Percentiles rank a stretch among this genome's conserved stretches.
phyloP scores from a whole-genome alignment of 2,888 invertebrate genomes.

The Rhingia rostrata region DNA sequence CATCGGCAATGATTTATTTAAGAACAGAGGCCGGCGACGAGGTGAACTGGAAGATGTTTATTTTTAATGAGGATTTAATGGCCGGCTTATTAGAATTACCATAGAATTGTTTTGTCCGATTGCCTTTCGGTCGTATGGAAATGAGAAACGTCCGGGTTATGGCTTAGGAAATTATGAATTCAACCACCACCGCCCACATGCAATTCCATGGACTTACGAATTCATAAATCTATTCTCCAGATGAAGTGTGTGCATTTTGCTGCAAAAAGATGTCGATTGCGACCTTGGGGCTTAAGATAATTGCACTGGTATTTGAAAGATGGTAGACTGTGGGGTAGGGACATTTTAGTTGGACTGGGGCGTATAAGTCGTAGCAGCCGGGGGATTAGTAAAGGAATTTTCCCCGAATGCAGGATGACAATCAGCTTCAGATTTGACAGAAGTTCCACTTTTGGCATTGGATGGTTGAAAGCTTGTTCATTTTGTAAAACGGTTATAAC shows the following conservation, averaged over 20 bases:
- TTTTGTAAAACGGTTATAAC: no score
- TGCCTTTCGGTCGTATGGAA: slow-evolving; percentile 44
- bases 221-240: slow-evolving; percentile 44
- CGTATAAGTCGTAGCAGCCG: no score
- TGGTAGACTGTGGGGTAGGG: no score
- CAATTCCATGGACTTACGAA: slow-evolving; percentile 14
- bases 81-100: slow-evolving; percentile 68
- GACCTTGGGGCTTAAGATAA: slow-evolving; percentile 19
- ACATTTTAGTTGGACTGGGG: no score
- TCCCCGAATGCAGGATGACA: no score
- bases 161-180: slow-evolving; percentile 52
- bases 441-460: no score
- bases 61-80: slow-evolving; percentile 74
- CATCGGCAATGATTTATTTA: slow-evolving; percentile 60
- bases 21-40: slow-evolving; percentile 27
- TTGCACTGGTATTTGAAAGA: not conserved
- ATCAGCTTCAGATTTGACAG: no score
- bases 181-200: slow-evolving; percentile 36
- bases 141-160: slow-evolving; percentile 15
- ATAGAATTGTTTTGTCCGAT: slow-evolving; percentile 63
- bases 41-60: slow-evolving; percentile 58
- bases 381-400: no score
- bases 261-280: not conserved
- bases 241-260: not conserved
- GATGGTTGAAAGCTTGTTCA: no score